Evolutionary conservation across 2,113 vertebrate species (phyloP).

Genomic region (Hemibagrus wyckioides): DNA sequence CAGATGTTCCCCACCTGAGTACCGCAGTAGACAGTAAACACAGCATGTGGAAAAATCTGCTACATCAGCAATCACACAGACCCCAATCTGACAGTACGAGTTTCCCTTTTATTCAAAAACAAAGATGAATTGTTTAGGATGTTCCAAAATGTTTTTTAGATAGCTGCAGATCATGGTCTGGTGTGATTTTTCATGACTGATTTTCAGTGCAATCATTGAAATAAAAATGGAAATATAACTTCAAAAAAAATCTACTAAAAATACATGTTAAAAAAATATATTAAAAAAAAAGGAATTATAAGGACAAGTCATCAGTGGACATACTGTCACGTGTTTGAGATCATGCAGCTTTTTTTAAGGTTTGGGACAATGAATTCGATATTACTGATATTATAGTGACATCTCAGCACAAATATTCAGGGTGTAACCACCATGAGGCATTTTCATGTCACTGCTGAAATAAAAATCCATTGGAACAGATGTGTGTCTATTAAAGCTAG

Average conservation of each 20-base stretch:
- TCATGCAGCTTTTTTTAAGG: not conserved
- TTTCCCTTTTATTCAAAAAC: constrained; percentile 1
- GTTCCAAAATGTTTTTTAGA: not conserved
- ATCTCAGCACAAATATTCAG: not conserved
- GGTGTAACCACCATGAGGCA: not conserved
- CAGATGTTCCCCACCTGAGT: constrained; percentile 33
- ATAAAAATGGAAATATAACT: not conserved
- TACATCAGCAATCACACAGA: constrained; percentile 33
- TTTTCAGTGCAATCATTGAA: not conserved
- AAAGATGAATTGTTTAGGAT: not conserved
- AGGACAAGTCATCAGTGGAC: not conserved
- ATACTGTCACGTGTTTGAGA: not conserved
- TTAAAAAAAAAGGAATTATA: not conserved
- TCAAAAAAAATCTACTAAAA: not conserved
- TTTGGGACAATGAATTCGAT: not conserved
- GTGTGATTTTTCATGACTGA: not conserved
- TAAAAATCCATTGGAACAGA: not conserved
- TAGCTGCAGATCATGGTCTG: not conserved
- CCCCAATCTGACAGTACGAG: not conserved
- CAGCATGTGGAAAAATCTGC: constrained; percentile 31
- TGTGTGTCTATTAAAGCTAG: not conserved
- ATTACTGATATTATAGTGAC: not conserved
- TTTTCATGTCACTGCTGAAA: not conserved
- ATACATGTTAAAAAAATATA: too few relatives aligned
- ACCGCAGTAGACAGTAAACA: constrained; percentile 15